These are phyloP conservation scores for Masnerella sp. DNA, from an alignment of 2,888 invertebrate genomes.

Conservation along the genomic window DNA sequence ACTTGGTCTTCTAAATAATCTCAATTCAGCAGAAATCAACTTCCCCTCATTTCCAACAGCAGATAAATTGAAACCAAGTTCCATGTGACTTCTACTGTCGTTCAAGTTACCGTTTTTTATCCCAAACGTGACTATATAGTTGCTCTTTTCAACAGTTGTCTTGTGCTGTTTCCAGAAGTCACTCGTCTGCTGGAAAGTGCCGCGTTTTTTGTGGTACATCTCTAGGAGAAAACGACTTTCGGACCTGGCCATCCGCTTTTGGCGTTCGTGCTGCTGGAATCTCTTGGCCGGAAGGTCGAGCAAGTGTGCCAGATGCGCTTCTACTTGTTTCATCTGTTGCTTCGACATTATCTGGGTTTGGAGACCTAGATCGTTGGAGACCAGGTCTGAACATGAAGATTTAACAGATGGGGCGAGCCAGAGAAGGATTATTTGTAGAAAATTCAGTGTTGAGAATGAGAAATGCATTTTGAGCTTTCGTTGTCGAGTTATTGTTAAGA, in stretches of 20 bases:
- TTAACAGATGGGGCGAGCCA: too few relatives aligned
- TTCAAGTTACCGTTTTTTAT: not conserved
- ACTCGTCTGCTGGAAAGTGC: not conserved
- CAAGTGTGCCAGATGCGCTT: conserved; percentile 4
- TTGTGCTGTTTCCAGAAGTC: not conserved
- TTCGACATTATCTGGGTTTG: not conserved
- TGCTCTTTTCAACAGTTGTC: conserved; percentile 8
- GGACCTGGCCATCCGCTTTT: conserved; percentile 14
- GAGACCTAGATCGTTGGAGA: not conserved
- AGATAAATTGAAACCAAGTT: conserved; percentile 8
- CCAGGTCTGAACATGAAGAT: too few relatives aligned
- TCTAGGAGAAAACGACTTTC: conserved; percentile 22
- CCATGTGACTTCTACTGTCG: not conserved
- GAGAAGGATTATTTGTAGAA: too few relatives aligned
- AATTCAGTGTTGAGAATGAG: too few relatives aligned
- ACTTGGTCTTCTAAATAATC: conserved; percentile 13
- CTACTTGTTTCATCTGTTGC: conserved; percentile 16
- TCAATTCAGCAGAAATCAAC: conserved; percentile 25
- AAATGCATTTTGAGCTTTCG: too few relatives aligned
- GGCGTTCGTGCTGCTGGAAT: not conserved
- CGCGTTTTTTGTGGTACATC: conserved; percentile 12
- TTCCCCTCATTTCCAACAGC: not conserved
- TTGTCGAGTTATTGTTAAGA: too few relatives aligned
- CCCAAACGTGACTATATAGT: conserved; percentile 25
- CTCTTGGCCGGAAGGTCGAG: conserved; percentile 14